Conservation (phyloP, 2,113 vertebrate genomes). For the Saguinus midas region DNA sequence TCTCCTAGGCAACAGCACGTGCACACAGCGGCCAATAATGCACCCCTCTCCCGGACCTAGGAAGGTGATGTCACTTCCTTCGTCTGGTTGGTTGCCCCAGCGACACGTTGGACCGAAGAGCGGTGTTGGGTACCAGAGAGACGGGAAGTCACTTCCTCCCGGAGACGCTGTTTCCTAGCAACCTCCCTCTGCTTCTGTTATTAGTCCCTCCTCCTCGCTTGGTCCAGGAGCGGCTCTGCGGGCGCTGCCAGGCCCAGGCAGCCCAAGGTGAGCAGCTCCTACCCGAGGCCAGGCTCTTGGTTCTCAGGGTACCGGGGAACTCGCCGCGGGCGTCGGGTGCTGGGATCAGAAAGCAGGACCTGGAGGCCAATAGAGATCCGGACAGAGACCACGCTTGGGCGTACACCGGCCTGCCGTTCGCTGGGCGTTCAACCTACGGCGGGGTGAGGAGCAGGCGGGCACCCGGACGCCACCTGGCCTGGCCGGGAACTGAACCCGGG, state of each 20-base stretch:
- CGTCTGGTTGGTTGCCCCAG: background rate
- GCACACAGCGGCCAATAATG: fast-evolving
- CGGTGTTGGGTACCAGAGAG: constrained; percentile 23
- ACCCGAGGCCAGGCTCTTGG: fast-evolving
- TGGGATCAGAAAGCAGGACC: background rate
- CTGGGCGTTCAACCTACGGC: too few species aligned
- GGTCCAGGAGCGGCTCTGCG: fast-evolving
- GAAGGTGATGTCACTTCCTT: constrained; percentile 64
- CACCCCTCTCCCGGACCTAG: background rate
- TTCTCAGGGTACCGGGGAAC: fast-evolving
- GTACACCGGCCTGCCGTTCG: background rate
- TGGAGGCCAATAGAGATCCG: too few species aligned
- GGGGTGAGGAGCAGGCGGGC: background rate
- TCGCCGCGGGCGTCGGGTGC: background rate
- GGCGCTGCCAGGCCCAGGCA: background rate
- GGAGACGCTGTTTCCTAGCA: constrained; percentile 65
- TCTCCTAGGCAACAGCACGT: background rate
- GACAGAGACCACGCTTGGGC: background rate
- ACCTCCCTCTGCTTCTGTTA: constrained; percentile 30
- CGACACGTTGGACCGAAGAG: background rate
- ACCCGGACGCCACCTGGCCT: background rate
- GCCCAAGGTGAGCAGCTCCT: background rate
- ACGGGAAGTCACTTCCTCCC: constrained; percentile 66
- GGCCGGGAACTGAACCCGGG: background rate
- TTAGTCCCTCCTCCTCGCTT: background rate